phyloP scores from a whole-genome alignment of 2,888 invertebrate species.

The Acanthosepion lycidas region DNA sequence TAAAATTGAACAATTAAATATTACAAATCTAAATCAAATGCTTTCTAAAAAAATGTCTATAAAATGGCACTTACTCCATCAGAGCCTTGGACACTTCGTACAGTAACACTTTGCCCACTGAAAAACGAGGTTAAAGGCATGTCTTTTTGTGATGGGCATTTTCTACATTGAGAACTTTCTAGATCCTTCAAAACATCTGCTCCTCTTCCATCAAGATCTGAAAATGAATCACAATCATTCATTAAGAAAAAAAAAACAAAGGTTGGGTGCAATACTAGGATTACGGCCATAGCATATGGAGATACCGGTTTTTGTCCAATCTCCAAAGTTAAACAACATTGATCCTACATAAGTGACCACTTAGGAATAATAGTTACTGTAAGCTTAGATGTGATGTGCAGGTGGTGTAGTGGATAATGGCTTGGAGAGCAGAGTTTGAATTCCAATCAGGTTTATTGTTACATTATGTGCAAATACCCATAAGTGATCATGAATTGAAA shows the following conservation, averaged over 20 bases:
- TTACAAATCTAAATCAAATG: not conserved
- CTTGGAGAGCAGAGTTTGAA: too few relatives aligned
- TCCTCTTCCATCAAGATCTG: not conserved
- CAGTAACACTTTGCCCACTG: constrained; percentile 50
- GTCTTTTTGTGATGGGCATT: not conserved
- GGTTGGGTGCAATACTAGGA: not conserved
- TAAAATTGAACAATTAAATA: too few relatives aligned
- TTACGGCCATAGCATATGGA: too few relatives aligned
- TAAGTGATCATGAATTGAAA: too few relatives aligned
- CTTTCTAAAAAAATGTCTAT: not conserved
- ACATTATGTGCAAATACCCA: too few relatives aligned
- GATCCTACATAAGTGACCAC: too few relatives aligned
- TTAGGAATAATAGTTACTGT: too few relatives aligned
- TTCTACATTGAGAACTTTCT: not conserved
- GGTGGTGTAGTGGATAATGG: too few relatives aligned
- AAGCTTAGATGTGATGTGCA: too few relatives aligned
- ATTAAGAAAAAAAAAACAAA: not conserved
- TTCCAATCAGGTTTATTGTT: too few relatives aligned
- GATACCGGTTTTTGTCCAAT: too few relatives aligned
- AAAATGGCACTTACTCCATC: constrained; percentile 52
- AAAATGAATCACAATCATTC: not conserved
- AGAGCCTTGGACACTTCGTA: constrained; percentile 51
- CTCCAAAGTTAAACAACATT: too few relatives aligned
- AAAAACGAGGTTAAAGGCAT: constrained; percentile 22
- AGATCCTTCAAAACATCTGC: not conserved